Percentiles rank a stretch among this genome's conserved stretches.
These are phyloP conservation scores for Cyclopterus lumpus DNA, from an alignment of 2,797 vertebrate genomes.

Conservation along the genomic window DNA sequence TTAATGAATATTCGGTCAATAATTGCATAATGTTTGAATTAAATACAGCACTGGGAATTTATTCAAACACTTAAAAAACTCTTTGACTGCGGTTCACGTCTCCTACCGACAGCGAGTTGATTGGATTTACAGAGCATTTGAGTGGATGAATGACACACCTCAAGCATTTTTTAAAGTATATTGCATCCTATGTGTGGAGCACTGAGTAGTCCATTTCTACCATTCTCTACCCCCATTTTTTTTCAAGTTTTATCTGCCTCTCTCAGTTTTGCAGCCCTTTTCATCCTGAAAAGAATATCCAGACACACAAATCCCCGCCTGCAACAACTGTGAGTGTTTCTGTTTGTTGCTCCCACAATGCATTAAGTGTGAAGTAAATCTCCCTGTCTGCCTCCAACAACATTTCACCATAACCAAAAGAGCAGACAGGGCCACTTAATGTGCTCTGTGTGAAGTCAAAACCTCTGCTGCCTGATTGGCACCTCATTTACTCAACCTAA, in stretches of 20 bases:
- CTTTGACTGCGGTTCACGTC: too few species aligned
- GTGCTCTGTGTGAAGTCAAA: conserved; percentile 54
- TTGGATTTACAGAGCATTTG: conserved; percentile 13
- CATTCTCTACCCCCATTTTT: conserved; percentile 2
- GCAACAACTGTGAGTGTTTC: conserved; percentile 42
- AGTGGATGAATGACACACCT: conserved; percentile 1
- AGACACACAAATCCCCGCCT: conserved; percentile 42
- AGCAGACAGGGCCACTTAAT: conserved; percentile 44
- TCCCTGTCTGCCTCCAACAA: conserved; percentile 38
- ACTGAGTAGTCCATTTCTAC: not conserved
- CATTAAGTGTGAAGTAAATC: conserved; percentile 53
- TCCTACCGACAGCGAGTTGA: not conserved
- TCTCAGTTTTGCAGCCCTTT: conserved; percentile 25
- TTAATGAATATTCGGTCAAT: not conserved
- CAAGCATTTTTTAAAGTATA: not conserved
- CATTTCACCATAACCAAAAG: conserved; percentile 46
- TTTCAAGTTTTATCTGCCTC: conserved; percentile 16
- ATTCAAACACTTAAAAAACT: not conserved
- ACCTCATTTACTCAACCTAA: conserved; percentile 73
- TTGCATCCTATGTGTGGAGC: conserved; percentile 11
- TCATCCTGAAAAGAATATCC: conserved; percentile 43
- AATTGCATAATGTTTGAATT: not conserved
- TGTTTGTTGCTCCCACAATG: conserved; percentile 54
- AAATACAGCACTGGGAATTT: not conserved
- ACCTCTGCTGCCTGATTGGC: conserved; percentile 63